Conservation (phyloP, 35 echinoderm and acorn worm species). For the Diadema setosum region DNA sequence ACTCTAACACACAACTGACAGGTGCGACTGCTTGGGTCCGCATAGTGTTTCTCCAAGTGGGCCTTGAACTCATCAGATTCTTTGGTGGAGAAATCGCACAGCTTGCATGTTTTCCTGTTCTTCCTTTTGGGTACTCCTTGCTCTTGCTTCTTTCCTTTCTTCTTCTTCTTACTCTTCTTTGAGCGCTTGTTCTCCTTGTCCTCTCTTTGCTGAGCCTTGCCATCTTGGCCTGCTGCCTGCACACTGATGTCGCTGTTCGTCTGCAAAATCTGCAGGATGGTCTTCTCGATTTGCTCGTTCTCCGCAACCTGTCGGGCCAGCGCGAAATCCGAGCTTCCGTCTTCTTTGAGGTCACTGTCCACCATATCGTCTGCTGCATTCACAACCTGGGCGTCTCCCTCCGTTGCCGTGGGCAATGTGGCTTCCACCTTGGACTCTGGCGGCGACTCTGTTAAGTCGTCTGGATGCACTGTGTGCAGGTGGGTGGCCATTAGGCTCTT, state of each 20-base stretch:
- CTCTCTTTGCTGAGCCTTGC: neutral
- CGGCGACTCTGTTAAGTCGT: neutral
- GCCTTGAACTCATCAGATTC: neutral
- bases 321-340: neutral
- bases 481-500: neutral
- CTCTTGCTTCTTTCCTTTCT: neutral
- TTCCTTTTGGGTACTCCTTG: neutral
- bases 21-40: neutral
- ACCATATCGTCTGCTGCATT: neutral
- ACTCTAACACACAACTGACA: neutral
- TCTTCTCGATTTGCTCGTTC: neutral
- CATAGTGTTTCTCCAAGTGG: neutral
- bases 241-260: neutral
- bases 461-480: neutral
- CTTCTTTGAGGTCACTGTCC: neutral
- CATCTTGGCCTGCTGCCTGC: neutral
- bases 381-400: too few relatives aligned
- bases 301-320: neutral
- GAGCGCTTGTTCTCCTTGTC: neutral
- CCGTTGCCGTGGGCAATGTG: neutral
- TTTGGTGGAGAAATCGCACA: neutral
- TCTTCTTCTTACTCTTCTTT: neutral
- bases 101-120: neutral
- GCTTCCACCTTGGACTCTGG: neutral
- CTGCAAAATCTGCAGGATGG: neutral